Evolutionary conservation across 2,113 vertebrate genomes (phyloP).

Genomic region (Oreocharis arfaki): DNA sequence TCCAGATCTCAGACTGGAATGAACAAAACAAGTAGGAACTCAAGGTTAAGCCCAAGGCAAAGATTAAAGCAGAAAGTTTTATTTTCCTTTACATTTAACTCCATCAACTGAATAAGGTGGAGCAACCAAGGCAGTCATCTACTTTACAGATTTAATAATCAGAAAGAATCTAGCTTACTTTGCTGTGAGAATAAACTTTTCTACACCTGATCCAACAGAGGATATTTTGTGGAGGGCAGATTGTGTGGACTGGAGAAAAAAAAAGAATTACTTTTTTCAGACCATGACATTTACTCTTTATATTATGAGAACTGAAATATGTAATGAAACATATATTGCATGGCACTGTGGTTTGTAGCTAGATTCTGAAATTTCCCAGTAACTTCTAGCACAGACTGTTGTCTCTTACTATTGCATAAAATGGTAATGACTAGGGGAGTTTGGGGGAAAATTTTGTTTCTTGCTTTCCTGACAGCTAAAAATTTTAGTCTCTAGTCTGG

Average conservation of each 20-base stretch:
- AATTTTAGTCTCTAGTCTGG: background rate
- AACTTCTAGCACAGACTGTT: background rate
- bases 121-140: background rate
- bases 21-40: background rate
- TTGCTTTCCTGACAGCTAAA: background rate
- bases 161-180: background rate
- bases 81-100: conserved; percentile 13
- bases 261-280: background rate
- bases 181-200: background rate
- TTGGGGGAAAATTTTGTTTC: background rate
- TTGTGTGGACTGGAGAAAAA: background rate
- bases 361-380: background rate
- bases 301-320: background rate
- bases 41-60: conserved; percentile 20
- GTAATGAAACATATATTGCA: background rate
- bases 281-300: background rate
- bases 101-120: background rate
- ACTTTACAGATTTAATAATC: background rate
- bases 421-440: background rate
- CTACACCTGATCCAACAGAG: background rate
- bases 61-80: conserved; percentile 1
- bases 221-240: background rate
- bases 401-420: background rate
- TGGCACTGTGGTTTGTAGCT: background rate
- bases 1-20: background rate